Percentiles rank a stretch among this genome's conserved stretches.
Evolutionary conservation across 2,888 invertebrate species (phyloP).

Genomic region (Ephialtes manifestator): DNA sequence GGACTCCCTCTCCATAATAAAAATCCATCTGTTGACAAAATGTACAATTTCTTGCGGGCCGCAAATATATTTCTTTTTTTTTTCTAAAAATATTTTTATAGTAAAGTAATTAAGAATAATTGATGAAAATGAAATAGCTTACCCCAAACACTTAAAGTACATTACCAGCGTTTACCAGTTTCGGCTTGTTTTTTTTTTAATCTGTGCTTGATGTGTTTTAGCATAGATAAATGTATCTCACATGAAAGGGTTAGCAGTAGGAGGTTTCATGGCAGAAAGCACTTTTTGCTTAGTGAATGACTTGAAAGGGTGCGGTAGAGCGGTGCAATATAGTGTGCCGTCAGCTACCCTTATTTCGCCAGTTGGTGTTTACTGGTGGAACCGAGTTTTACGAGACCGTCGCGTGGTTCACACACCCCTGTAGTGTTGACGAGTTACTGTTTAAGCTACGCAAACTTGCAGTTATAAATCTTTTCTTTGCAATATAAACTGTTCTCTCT

Average conservation of each 20-base stretch:
- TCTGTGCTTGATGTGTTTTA: neutral
- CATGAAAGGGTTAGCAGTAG: neutral
- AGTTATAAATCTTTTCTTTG: constrained; percentile 24
- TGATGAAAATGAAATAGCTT: neutral
- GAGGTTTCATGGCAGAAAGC: neutral
- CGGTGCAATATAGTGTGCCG: neutral
- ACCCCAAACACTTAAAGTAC: neutral
- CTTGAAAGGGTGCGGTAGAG: constrained; percentile 25
- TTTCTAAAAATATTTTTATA: neutral
- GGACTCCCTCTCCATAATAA: too few relatives aligned
- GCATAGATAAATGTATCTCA: neutral
- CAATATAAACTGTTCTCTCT: neutral
- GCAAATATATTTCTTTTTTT: neutral
- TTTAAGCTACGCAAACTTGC: constrained; percentile 15
- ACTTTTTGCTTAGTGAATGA: constrained; percentile 20
- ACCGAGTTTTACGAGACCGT: constrained; percentile 9
- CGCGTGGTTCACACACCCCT: constrained; percentile 5
- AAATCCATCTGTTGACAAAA: neutral
- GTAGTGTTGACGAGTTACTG: constrained; percentile 34
- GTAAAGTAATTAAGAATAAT: neutral
- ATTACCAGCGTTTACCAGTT: neutral
- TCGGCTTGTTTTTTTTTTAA: neutral
- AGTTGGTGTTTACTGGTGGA: neutral
- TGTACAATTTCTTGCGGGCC: neutral
- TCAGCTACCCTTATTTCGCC: constrained; percentile 6